Percentiles rank a stretch among this genome's conserved stretches.
phyloP scores from a whole-genome alignment of 2,113 vertebrate genomes.

The Catharus bicknelli region DNA sequence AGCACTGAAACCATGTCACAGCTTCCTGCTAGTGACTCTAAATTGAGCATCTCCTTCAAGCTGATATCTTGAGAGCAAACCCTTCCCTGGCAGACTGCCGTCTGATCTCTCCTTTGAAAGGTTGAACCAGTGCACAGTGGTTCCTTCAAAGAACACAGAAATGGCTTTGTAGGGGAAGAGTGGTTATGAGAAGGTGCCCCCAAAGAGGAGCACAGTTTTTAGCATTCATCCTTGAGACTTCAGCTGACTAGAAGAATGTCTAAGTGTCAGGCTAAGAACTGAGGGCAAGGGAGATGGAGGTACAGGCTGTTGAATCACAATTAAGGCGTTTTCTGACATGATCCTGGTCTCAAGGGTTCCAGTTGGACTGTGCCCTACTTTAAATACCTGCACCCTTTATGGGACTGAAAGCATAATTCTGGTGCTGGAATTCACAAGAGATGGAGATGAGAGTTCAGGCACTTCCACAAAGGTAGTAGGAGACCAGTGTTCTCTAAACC shows the following conservation, averaged over 20 bases:
- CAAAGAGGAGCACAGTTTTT: neutral
- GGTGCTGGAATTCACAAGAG: neutral
- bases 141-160: neutral
- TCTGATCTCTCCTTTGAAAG: neutral
- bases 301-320: neutral
- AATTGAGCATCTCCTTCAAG: neutral
- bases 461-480: neutral
- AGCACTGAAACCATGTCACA: neutral
- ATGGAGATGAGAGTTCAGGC: neutral
- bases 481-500: neutral
- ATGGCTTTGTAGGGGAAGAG: neutral
- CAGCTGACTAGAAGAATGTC: neutral
- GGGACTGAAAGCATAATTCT: neutral
- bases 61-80: neutral
- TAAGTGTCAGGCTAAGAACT: neutral
- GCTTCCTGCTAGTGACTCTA: neutral
- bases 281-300: neutral
- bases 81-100: accelerated
- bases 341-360: neutral
- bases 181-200: neutral
- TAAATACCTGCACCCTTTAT: neutral
- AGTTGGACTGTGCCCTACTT: neutral
- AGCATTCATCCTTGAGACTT: neutral
- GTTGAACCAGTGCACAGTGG: neutral
- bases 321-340: neutral